Percentiles rank a stretch among this genome's conserved stretches.
phyloP scores from a whole-genome alignment of 2,797 vertebrate species.

The Ptychadena robeensis region DNA sequence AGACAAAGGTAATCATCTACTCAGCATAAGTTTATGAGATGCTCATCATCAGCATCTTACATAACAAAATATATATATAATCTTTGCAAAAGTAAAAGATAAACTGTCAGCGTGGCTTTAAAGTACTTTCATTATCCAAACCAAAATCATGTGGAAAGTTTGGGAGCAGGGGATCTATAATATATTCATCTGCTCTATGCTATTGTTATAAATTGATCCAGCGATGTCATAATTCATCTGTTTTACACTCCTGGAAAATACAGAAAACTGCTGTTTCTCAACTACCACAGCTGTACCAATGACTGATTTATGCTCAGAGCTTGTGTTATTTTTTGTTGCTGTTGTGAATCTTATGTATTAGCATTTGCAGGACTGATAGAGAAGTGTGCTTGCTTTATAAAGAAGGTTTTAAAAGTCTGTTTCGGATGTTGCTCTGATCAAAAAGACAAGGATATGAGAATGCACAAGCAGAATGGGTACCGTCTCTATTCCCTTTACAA shows the following conservation, averaged over 20 bases:
- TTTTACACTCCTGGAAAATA: slow-evolving; percentile 42
- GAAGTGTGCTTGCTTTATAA: slow-evolving; percentile 61
- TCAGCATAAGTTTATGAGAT: too few relatives aligned
- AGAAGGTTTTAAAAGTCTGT: slow-evolving; percentile 59
- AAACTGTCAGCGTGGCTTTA: neutral
- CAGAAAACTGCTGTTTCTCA: neutral
- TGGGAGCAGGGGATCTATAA: neutral
- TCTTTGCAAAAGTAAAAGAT: neutral
- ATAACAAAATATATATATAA: too few relatives aligned
- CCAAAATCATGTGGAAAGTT: slow-evolving; percentile 30
- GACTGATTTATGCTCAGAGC: slow-evolving; percentile 41
- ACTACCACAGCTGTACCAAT: neutral
- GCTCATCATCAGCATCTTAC: too few relatives aligned
- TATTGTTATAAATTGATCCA: slow-evolving; percentile 26
- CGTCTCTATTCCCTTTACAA: slow-evolving; percentile 8
- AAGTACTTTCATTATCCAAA: neutral
- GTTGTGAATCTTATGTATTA: slow-evolving; percentile 62
- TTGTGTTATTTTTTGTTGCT: slow-evolving; percentile 34
- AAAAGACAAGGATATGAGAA: slow-evolving; percentile 24
- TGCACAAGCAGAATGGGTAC: slow-evolving; percentile 9
- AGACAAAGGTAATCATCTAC: too few relatives aligned
- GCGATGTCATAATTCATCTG: slow-evolving; percentile 30
- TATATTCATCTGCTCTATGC: slow-evolving; percentile 10
- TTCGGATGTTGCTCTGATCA: slow-evolving; percentile 53
- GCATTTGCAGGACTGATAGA: slow-evolving; percentile 42